These are phyloP conservation scores for Andrena camellia DNA, from an alignment of 2,888 invertebrate species.

Conservation along the genomic window DNA sequence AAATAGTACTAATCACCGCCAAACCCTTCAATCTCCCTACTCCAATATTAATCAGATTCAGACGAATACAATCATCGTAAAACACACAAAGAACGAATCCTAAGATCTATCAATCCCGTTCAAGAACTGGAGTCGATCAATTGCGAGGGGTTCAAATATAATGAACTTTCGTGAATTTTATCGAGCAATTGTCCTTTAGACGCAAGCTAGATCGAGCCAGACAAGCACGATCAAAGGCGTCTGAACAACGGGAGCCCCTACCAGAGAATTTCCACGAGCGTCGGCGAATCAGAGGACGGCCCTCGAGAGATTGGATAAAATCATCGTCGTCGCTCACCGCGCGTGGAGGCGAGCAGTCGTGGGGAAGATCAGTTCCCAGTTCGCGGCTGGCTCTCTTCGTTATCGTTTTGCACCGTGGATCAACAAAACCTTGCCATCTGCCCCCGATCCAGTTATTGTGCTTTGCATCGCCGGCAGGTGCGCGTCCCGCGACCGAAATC, in stretches of 20 bases:
- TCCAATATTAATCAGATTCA: no score
- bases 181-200: no score
- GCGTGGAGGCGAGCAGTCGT: neutral
- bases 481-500: neutral
- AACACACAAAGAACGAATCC: no score
- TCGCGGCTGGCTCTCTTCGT: neutral
- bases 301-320: neutral
- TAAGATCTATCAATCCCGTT: no score
- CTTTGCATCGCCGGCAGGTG: slow-evolving; percentile 1
- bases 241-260: slow-evolving; percentile 5
- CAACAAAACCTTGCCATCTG: slow-evolving; percentile 8
- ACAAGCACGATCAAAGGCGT: neutral
- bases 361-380: slow-evolving; percentile 21
- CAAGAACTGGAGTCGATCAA: no score
- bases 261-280: neutral
- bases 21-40: no score
- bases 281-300: slow-evolving; percentile 28
- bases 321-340: neutral
- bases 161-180: no score
- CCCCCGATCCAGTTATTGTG: neutral
- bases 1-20: no score
- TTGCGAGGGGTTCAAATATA: no score
- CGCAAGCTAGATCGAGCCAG: neutral
- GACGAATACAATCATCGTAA: no score
- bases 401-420: slow-evolving; percentile 13